Evolutionary conservation across 2,113 vertebrate genomes (phyloP).

Genomic region (Tamias sibiricus): DNA sequence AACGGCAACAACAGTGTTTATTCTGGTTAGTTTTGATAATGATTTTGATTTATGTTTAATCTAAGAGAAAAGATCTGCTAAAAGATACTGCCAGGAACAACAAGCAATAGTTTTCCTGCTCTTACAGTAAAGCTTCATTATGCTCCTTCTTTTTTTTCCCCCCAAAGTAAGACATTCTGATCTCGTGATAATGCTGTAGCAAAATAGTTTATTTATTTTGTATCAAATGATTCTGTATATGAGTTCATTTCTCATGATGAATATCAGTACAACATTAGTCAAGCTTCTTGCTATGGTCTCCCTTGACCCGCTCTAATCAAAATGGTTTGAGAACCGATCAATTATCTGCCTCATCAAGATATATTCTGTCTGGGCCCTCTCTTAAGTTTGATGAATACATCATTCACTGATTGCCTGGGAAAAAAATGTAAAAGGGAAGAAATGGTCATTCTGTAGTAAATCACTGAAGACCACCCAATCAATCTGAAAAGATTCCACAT

Average conservation of each 20-base stretch:
- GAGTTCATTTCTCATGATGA: conserved; percentile 49
- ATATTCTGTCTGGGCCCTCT: conserved; percentile 11
- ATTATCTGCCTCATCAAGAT: conserved; percentile 8
- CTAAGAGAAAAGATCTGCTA: conserved; percentile 37
- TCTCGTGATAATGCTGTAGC: conserved; percentile 12
- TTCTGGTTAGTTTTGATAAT: not conserved
- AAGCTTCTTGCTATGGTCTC: conserved; percentile 25
- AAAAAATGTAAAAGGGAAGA: conserved; percentile 50
- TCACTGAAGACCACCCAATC: not conserved
- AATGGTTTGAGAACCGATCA: conserved; percentile 17
- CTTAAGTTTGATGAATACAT: conserved; percentile 60
- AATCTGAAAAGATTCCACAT: too few species aligned
- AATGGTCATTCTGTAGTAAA: conserved; percentile 42
- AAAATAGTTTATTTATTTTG: conserved; percentile 60
- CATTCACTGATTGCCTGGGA: conserved; percentile 19
- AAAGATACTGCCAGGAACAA: conserved; percentile 4
- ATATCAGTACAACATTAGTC: not conserved
- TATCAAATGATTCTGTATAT: conserved; percentile 4
- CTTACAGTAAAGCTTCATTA: not conserved
- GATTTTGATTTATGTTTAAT: conserved; percentile 39
- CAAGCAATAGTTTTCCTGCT: conserved; percentile 7
- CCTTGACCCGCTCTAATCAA: not conserved
- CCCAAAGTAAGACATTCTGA: conserved; percentile 36
- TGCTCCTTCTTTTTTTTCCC: not conserved
- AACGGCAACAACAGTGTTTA: too few species aligned